These are phyloP conservation scores for Calameuta idolon DNA, from an alignment of 2,888 invertebrate genomes.

Conservation along the genomic window DNA sequence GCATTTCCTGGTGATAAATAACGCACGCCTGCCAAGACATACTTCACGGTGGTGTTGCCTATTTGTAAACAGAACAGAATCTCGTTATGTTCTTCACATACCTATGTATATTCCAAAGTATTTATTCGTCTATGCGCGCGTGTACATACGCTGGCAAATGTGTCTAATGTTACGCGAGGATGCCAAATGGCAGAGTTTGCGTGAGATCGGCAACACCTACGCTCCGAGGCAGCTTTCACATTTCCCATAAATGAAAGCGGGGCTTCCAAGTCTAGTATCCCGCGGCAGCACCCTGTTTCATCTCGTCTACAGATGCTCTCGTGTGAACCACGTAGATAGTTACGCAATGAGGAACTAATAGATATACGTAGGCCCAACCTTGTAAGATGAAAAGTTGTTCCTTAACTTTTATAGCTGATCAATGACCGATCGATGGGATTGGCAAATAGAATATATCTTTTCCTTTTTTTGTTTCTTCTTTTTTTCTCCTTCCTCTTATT, in stretches of 20 bases:
- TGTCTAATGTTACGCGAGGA: background rate
- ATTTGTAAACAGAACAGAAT: slow-evolving; percentile 49
- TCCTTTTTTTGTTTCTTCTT: background rate
- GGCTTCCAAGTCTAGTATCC: background rate
- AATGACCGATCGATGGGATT: background rate
- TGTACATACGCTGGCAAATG: background rate
- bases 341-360: background rate
- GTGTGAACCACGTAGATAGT: background rate
- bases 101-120: slow-evolving; percentile 1
- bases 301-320: background rate
- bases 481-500: background rate
- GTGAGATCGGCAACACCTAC: slow-evolving; percentile 60
- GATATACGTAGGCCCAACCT: background rate
- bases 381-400: background rate
- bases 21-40: slow-evolving; percentile 45
- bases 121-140: background rate
- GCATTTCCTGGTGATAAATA: slow-evolving; percentile 65
- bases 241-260: slow-evolving; percentile 51
- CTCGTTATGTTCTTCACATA: slow-evolving; percentile 44
- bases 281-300: background rate
- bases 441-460: background rate
- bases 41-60: slow-evolving; percentile 50
- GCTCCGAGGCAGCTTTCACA: slow-evolving; percentile 55
- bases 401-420: background rate
- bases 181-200: slow-evolving; percentile 32